These are phyloP conservation scores for Siniperca chuatsi DNA, from an alignment of 2,113 vertebrate genomes.

Conservation along the genomic window DNA sequence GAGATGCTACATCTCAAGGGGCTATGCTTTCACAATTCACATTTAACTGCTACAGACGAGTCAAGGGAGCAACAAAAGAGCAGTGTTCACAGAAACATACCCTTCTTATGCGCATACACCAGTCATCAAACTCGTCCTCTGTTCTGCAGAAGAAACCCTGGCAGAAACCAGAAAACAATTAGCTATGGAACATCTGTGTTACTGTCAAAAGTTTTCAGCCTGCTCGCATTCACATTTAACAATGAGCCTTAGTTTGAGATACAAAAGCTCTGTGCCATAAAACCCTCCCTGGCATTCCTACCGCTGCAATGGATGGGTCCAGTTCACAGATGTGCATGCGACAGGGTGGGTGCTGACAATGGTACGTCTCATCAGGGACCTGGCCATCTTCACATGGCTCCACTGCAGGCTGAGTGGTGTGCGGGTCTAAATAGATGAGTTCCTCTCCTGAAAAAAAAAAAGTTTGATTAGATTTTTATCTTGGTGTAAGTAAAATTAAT, in stretches of 20 bases:
- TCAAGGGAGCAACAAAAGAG: background rate
- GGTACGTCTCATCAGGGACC: constrained; percentile 93
- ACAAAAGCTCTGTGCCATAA: background rate
- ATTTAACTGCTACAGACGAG: background rate
- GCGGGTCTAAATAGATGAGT: constrained; percentile 96
- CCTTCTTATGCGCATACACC: constrained; percentile 95
- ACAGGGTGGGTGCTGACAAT: constrained; percentile 97
- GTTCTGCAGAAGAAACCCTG: constrained; percentile 98
- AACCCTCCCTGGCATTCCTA: constrained; percentile 65
- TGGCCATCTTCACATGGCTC: constrained; percentile 84
- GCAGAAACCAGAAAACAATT: constrained; percentile 30
- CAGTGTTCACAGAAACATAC: constrained; percentile 76
- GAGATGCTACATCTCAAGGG: too few relatives aligned
- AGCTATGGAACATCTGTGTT: constrained; percentile 9
- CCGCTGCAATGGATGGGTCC: constrained; percentile 97
- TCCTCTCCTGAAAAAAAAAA: constrained; percentile 87
- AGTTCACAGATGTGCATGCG: constrained; percentile 96
- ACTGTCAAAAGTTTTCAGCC: background rate
- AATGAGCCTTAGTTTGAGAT: background rate
- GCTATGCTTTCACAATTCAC: too few relatives aligned
- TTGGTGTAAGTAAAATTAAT: background rate
- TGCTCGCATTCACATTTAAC: constrained; percentile 15
- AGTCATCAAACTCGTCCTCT: constrained; percentile 95
- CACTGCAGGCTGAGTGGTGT: constrained; percentile 94
- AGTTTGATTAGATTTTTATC: background rate